These are phyloP conservation scores for Dilophus febrilis DNA, from an alignment of 2,888 invertebrate genomes.

Conservation along the genomic window DNA sequence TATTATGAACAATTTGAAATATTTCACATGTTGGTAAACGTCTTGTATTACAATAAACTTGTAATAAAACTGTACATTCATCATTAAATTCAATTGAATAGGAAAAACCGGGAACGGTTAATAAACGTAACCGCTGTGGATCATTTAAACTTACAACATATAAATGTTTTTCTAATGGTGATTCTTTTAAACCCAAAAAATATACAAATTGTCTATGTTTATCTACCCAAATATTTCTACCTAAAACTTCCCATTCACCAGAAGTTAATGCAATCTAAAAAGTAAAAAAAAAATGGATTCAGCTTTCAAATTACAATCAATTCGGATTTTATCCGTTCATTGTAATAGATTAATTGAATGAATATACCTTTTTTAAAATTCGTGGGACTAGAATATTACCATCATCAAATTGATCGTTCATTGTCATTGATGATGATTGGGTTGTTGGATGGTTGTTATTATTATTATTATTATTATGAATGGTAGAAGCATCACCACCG, in stretches of 20 bases:
- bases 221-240: constrained; percentile 78
- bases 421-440: constrained; percentile 5
- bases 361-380: constrained; percentile 40
- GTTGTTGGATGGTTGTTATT: not conserved
- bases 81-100: constrained; percentile 68
- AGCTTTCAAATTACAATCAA: too few relatives aligned
- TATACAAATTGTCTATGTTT: constrained; percentile 61
- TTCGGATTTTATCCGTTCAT: not conserved
- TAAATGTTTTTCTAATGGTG: constrained; percentile 81
- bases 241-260: constrained; percentile 89
- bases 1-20: constrained; percentile 48
- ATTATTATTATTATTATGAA: not conserved
- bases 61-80: constrained; percentile 63
- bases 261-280: constrained; percentile 52
- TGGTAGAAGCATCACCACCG: too few relatives aligned
- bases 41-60: constrained; percentile 69
- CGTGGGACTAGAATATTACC: constrained; percentile 34
- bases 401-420: constrained; percentile 14
- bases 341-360: constrained; percentile 21
- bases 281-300: not conserved
- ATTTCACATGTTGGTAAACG: constrained; percentile 65
- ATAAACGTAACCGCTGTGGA: constrained; percentile 53
- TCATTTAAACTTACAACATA: constrained; percentile 63
- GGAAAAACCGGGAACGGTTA: constrained; percentile 72
- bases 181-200: constrained; percentile 79